A percentile compares a stretch with the other conserved stretches of the same genome.
Conservation (phyloP, 2,113 vertebrate genomes). For the Cyprinodon brontotheroides region DNA sequence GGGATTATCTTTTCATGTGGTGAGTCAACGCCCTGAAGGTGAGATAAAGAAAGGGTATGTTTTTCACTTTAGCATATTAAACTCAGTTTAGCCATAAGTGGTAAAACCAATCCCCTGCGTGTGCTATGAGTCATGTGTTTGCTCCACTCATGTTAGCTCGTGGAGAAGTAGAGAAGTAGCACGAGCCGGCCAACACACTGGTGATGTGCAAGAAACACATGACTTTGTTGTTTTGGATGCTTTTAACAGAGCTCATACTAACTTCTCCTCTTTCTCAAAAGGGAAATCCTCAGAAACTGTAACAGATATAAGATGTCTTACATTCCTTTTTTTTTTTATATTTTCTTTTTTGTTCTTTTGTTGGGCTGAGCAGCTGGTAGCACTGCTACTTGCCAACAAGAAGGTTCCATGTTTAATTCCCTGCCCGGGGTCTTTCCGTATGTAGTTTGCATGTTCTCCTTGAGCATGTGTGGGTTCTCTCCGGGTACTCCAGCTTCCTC, state of each 20-base stretch:
- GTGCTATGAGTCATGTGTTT: constrained; percentile 41
- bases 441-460: no score
- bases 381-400: no score
- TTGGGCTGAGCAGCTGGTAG: no score
- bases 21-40: constrained; percentile 38
- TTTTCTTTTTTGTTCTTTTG: neutral
- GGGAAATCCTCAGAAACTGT: neutral
- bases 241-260: constrained; percentile 1
- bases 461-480: no score
- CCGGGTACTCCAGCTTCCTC: no score
- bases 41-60: constrained; percentile 6
- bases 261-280: constrained; percentile 2
- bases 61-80: constrained; percentile 4
- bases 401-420: no score
- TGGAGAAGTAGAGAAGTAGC: constrained; percentile 47
- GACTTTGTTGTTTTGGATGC: constrained; percentile 17
- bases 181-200: constrained; percentile 52
- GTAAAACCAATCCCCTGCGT: constrained; percentile 9
- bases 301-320: neutral
- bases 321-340: neutral
- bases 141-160: constrained; percentile 19
- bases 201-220: constrained; percentile 43
- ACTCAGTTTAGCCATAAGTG: constrained; percentile 22
- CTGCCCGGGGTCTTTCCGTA: no score
- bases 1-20: constrained; percentile 9